Evolutionary conservation across 2,888 invertebrate genomes (phyloP).

Genomic region (Quadroppia sp.): DNA sequence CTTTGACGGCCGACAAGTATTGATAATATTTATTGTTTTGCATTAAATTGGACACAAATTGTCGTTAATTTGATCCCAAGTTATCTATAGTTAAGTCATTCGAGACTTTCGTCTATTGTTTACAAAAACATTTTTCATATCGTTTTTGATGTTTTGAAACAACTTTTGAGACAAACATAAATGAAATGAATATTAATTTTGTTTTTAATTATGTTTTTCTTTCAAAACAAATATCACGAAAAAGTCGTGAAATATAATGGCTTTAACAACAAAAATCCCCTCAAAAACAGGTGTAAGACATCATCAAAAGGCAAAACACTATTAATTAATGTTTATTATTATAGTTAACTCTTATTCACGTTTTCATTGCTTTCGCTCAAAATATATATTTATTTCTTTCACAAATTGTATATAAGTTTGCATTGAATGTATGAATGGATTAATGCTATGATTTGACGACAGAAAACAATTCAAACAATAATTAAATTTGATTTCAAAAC

Average conservation of each 20-base stretch:
- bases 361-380: conserved; percentile 8
- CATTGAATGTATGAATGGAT: too few species aligned
- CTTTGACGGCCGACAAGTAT: not conserved
- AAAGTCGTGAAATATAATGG: not conserved
- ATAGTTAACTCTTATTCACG: not conserved
- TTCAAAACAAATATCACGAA: conserved; percentile 15
- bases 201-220: too few species aligned
- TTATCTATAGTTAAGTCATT: not conserved
- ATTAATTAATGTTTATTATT: conserved; percentile 7
- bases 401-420: too few species aligned
- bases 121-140: not conserved
- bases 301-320: not conserved
- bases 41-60: conserved; percentile 2
- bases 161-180: too few species aligned
- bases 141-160: not conserved
- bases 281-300: conserved; percentile 18
- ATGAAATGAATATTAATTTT: too few species aligned
- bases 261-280: too few species aligned
- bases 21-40: conserved; percentile 16
- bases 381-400: too few species aligned
- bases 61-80: not conserved
- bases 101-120: not conserved
- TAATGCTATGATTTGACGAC: too few species aligned
- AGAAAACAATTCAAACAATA: too few species aligned
- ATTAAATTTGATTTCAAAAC: too few species aligned